phyloP scores from a whole-genome alignment of 2,888 invertebrate genomes.

The Iselma pallidipennis region DNA sequence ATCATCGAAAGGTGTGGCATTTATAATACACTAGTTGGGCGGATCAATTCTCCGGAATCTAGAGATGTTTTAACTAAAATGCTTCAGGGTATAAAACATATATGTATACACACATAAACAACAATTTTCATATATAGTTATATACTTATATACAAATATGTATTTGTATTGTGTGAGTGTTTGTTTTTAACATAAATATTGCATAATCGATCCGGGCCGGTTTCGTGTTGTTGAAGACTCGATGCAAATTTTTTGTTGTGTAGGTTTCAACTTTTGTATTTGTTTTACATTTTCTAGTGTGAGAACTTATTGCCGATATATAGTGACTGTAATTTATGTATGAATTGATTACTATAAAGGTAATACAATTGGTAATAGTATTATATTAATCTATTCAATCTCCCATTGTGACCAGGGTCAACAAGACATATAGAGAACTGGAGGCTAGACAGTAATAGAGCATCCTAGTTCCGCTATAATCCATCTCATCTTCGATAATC shows the following conservation, averaged over 20 bases:
- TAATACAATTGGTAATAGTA: conserved; percentile 18
- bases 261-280: neutral
- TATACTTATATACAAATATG: too few relatives aligned
- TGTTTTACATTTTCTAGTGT: neutral
- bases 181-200: neutral
- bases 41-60: neutral
- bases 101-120: too few relatives aligned
- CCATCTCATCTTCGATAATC: too few relatives aligned
- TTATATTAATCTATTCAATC: conserved; percentile 19
- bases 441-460: conserved; percentile 17
- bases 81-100: too few relatives aligned
- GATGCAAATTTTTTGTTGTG: neutral
- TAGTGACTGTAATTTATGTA: conserved; percentile 16
- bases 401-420: conserved; percentile 26
- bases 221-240: neutral
- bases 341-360: conserved; percentile 8
- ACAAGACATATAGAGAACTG: conserved; percentile 11
- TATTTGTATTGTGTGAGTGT: too few relatives aligned
- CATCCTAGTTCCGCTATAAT: conserved; percentile 17
- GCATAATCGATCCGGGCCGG: neutral
- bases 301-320: neutral
- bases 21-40: neutral
- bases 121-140: too few relatives aligned
- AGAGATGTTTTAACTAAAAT: neutral
- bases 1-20: neutral